A percentile compares a stretch with the other conserved stretches of the same genome.
phyloP scores from a whole-genome alignment of 2,797 vertebrate genomes.

The Falco novaeseelandiae region DNA sequence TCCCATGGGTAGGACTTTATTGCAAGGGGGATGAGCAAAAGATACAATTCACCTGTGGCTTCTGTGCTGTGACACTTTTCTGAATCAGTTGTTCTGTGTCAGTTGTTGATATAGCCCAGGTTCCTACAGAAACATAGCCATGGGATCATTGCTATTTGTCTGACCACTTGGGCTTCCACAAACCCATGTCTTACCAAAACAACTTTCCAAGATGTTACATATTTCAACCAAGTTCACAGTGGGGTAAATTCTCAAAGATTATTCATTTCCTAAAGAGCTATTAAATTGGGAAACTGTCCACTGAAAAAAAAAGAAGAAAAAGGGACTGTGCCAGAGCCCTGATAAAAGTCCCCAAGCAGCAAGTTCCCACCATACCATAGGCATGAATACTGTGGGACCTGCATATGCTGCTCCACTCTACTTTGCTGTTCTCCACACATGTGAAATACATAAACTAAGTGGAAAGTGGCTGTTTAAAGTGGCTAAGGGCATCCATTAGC shows the following conservation, averaged over 20 bases:
- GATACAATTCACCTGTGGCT: neutral
- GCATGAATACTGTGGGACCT: neutral
- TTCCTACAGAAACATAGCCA: neutral
- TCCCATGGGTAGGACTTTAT: neutral
- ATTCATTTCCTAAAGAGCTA: neutral
- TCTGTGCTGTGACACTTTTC: neutral
- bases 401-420: neutral
- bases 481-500: neutral
- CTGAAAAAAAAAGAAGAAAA: neutral
- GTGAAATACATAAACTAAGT: neutral
- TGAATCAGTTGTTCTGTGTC: neutral
- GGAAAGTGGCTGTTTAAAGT: slow-evolving; percentile 14
- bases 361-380: neutral
- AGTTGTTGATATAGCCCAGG: neutral
- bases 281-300: neutral
- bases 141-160: neutral
- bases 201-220: neutral
- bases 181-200: neutral
- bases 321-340: neutral
- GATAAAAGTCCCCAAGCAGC: neutral
- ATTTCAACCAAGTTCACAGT: neutral
- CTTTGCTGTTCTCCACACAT: neutral
- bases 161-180: accelerated
- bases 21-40: neutral
- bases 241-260: neutral